Conservation (phyloP, 2,113 vertebrate species). For the Dipodomys merriami region DNA sequence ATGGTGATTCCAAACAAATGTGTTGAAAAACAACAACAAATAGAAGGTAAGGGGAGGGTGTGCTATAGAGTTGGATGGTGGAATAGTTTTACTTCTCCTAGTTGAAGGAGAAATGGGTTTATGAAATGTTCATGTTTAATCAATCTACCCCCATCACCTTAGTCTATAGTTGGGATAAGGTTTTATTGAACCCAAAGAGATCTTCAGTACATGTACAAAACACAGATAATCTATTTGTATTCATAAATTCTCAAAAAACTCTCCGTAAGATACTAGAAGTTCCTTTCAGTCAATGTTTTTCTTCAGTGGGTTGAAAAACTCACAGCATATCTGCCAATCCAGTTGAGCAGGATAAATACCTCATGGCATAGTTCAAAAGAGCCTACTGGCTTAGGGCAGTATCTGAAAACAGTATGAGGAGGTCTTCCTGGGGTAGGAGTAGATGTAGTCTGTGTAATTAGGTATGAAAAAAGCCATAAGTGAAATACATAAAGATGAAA, state of each 20-base stretch:
- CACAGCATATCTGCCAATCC: neutral
- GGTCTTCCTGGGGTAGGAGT: neutral
- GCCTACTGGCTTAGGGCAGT: neutral
- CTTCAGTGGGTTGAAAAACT: neutral
- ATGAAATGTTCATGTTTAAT: neutral
- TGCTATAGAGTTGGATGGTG: too few relatives aligned
- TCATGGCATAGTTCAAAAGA: neutral
- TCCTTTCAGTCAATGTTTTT: neutral
- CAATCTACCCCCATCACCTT: neutral
- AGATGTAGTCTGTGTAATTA: neutral
- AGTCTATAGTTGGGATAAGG: neutral
- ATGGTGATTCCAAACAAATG: neutral
- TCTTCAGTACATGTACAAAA: neutral
- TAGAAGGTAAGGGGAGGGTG: neutral
- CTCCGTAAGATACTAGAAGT: too few relatives aligned
- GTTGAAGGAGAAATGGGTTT: neutral
- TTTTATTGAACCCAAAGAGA: neutral
- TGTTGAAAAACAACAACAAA: neutral
- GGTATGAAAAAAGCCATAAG: neutral
- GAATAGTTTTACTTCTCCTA: neutral
- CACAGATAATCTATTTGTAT: neutral
- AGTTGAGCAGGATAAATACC: neutral
- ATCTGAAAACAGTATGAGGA: neutral
- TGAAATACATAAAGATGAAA: neutral
- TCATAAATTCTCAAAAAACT: slow-evolving; percentile 5